Evolutionary conservation across 2,113 vertebrate genomes (phyloP).

Genomic region (Mus spicilegus): DNA sequence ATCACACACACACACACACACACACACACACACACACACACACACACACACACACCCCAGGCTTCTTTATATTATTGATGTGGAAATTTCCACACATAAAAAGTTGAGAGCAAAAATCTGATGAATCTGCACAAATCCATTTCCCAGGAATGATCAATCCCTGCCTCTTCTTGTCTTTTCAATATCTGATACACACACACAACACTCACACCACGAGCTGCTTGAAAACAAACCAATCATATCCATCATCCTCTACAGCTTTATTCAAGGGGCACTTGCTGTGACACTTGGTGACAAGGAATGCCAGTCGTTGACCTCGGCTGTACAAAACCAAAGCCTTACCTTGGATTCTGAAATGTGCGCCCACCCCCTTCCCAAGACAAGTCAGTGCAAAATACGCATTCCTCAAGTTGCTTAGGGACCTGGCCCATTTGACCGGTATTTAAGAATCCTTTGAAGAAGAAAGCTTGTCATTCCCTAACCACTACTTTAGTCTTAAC

Average conservation of each 20-base stretch:
- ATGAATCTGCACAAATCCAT: not conserved
- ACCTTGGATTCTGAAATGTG: constrained; percentile 31
- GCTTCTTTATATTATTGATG: not conserved
- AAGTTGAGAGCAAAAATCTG: constrained; percentile 2
- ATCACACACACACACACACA: no score
- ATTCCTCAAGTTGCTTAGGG: not conserved
- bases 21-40: not conserved
- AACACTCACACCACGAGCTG: not conserved
- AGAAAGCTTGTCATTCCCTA: not conserved
- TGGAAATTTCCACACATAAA: not conserved
- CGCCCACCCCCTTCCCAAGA: not conserved
- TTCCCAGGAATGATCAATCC: not conserved
- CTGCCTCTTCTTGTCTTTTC: not conserved
- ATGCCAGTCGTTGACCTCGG: not conserved
- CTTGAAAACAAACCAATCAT: not conserved
- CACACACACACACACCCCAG: not conserved
- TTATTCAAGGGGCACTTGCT: constrained; percentile 28
- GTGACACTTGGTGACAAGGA: not conserved
- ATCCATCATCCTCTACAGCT: not conserved
- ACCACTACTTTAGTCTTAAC: not conserved
- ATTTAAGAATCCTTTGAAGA: constrained; percentile 13
- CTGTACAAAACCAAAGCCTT: not conserved
- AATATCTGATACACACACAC: no score
- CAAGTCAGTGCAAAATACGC: not conserved
- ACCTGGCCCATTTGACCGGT: not conserved